A percentile compares a stretch with the other conserved stretches of the same genome.
These are phyloP conservation scores for Anthoscopus minutus DNA, from an alignment of 2,113 vertebrate species.

Conservation along the genomic window DNA sequence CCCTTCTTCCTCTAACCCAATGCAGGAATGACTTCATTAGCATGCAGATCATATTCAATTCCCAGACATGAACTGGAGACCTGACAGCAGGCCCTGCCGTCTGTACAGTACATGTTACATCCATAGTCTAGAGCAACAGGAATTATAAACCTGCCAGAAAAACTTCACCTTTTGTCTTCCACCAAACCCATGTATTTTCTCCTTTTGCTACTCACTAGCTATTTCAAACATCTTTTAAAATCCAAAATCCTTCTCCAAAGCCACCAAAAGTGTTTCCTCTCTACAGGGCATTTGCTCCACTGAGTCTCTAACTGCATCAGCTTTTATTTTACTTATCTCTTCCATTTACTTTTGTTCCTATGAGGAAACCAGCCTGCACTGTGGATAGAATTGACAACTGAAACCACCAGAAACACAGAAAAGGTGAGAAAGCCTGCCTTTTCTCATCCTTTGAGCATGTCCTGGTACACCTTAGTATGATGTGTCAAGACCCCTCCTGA, in stretches of 20 bases:
- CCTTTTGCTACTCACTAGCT: background rate
- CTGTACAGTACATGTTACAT: background rate
- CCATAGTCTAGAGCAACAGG: background rate
- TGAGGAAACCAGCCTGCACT: background rate
- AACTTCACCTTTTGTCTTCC: background rate
- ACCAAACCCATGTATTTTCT: background rate
- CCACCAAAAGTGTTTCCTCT: background rate
- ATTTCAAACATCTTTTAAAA: background rate
- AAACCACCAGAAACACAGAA: background rate
- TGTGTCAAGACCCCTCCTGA: background rate
- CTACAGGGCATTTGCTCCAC: background rate
- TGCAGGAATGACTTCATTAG: conserved; percentile 11
- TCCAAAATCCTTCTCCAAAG: background rate
- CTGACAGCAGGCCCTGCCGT: background rate
- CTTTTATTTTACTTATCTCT: background rate
- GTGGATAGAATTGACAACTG: background rate
- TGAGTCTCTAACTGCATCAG: background rate
- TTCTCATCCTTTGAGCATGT: background rate
- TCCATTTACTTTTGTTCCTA: background rate
- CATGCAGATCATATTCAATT: background rate
- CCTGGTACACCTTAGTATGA: background rate
- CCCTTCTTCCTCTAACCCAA: background rate
- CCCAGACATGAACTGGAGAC: background rate
- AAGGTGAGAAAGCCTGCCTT: background rate
- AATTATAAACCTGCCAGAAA: background rate